Evolutionary conservation across 64 coral and sea anemone species (phyloP), one percentile per base, ranked within the genome.

Genomic region (Stylophora pistillata): DNA sequence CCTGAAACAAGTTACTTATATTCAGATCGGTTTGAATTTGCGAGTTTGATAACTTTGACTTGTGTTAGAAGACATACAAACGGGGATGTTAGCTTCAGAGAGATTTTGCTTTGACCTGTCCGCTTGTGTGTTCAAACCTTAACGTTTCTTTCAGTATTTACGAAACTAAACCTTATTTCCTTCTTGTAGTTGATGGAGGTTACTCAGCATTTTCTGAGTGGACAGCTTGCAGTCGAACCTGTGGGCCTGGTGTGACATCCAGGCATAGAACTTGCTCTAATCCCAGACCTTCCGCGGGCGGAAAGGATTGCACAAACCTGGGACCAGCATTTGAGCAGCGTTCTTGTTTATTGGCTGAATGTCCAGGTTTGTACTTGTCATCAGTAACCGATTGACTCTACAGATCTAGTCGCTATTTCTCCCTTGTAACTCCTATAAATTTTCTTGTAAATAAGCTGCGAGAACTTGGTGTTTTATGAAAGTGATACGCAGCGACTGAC

Each of bases 201-300:
- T 98, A 74, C 73, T 91, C 92, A 23, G 82, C 34, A 0, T 98
- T 92, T 88, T 71, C 92, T 23, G 84, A 87, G 15, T 98, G 95
- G 95, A 91, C 95, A 54, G 56, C 87, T 9, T 98, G 95, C 55
- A 98, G 95, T 47, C 88, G 95, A 20, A 94, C 77, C 1, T 98
- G 95, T 72, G 91, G 92, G 27, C 91, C 95, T 72, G 95, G 95
- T 14, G 92, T 98, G 53, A 89, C 91, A n/a, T 94, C 95, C n/a
- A 89, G 95, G 30, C 95, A 98, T 30, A 86, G 95, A 69, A 71
- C 74, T 1, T 98, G 95, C 41, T 89, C 93, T 72, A 91, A 83
- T 18, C 95, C 95, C 14, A 31, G 74, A 1, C 95, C 95, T 7
- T 78, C 95, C n/a, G 58, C 95, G 3, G 90, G 90, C 28, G 95